Evolutionary conservation across 1,140 invertebrate genomes (phyloP).

Genomic region (Bombyx mori): ASM3026992v2 NC_085125.1:13375501-13376000

Average conservation of each 20-base stretch:
- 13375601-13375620: constrained; percentile 59
- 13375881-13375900: too few relatives aligned
- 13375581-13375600: constrained; percentile 55
- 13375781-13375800: constrained; percentile 66
- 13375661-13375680: constrained; percentile 54
- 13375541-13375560: constrained; percentile 24
- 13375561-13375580: constrained; percentile 34
- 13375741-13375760: constrained; percentile 70
- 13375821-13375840: constrained; percentile 19
- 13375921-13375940: too few relatives aligned
- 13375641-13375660: constrained; percentile 2
- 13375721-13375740: constrained; percentile 67
- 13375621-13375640: constrained; percentile 47
- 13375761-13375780: constrained; percentile 69
- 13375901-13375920: too few relatives aligned
- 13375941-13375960: too few relatives aligned
- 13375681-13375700: constrained; percentile 36
- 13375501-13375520: constrained; percentile 64
- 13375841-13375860: constrained; percentile 8
- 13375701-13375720: constrained; percentile 16
- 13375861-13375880: not conserved
- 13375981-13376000: too few relatives aligned
- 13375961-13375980: too few relatives aligned
- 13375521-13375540: constrained; percentile 40
- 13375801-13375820: constrained; percentile 58